Evolutionary conservation across 2,888 invertebrate genomes (phyloP), one percentile per base, ranked within the genome.

Genomic region (Abrostola tripartita): DNA sequence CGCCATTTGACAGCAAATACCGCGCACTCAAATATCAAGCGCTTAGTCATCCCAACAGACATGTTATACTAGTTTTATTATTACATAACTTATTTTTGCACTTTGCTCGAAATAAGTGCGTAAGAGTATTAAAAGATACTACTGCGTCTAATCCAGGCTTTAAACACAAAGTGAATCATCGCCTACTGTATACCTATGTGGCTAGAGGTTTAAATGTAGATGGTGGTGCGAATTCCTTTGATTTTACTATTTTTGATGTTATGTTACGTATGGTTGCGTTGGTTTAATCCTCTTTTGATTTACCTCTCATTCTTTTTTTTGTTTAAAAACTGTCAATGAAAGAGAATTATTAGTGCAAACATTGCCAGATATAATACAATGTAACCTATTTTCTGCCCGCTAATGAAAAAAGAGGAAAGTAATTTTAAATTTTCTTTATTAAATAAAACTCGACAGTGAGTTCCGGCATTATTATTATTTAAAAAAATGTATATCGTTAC

Each of bases 1-100:
- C 74, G 81, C 85, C 81, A 85, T 90, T 88, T 89, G 87, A 89
- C 88, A 84, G 85, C 84, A 79, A 85, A 85, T 85, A 81, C 85
- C 78, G 77, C 68, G 73, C 81, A 78, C 85, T 86, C 85, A 89
- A 90, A 90, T 92, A 91, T 90, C 91, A 88, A 82, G 65, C 81
- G 85, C 86, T 91, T 88, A 90, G 86, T 91, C 92, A 91, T 81
- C 81, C 55, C 56, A 67, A 74, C 78, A 75, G 68, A 76, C 81
- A 76, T 76, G 69, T 70, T 81, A 71, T 62, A 70, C 66, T 81
- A 76, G 67, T 78, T 79, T 81, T 79, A 80, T 81, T 74, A 76
- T 75, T 77, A 78, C 61, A 59, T 78, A 80, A 84, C 78, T 82
- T 81, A 79, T 79, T 79, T 79, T 78, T 73, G 81, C 73, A 66